These are phyloP conservation scores for Coremacera marginata DNA, from an alignment of 2,888 invertebrate species.

Conservation along the genomic window DNA sequence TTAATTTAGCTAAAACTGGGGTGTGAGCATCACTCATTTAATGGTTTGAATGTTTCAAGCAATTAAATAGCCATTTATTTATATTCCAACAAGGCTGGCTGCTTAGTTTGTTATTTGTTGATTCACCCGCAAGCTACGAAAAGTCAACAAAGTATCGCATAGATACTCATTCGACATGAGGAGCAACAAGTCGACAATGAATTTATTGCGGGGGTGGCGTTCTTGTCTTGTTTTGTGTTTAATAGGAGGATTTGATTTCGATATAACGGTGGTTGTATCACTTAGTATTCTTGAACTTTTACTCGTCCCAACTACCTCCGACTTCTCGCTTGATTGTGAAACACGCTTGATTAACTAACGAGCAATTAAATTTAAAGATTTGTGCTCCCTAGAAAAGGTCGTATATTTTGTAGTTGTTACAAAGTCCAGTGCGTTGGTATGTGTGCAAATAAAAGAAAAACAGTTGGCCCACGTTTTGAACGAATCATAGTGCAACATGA, in stretches of 20 bases:
- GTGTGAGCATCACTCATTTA: conserved; percentile 31
- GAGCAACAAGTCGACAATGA: conserved; percentile 33
- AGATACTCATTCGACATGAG: background rate
- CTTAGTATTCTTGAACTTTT: background rate
- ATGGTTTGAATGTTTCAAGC: conserved; percentile 46
- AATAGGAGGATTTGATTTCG: conserved; percentile 19
- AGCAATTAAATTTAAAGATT: conserved; percentile 32
- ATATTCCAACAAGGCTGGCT: conserved; percentile 43
- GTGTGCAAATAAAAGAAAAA: conserved; percentile 6
- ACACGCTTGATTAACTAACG: conserved; percentile 38
- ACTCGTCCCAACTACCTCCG: background rate
- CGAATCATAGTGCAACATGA: conserved; percentile 9
- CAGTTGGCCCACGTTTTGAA: background rate
- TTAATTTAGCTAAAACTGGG: conserved; percentile 37
- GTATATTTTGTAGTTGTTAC: background rate
- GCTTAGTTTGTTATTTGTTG: conserved; percentile 12
- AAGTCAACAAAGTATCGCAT: conserved; percentile 35
- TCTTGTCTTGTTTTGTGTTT: background rate
- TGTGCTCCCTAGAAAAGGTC: background rate
- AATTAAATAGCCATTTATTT: conserved; percentile 65
- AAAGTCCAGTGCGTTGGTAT: background rate
- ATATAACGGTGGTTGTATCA: background rate
- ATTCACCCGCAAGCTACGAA: conserved; percentile 38
- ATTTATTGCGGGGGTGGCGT: conserved; percentile 3
- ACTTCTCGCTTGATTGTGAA: conserved; percentile 19